These are phyloP conservation scores for Talpa occidentalis DNA, from an alignment of 2,113 vertebrate species.

Conservation along the genomic window DNA sequence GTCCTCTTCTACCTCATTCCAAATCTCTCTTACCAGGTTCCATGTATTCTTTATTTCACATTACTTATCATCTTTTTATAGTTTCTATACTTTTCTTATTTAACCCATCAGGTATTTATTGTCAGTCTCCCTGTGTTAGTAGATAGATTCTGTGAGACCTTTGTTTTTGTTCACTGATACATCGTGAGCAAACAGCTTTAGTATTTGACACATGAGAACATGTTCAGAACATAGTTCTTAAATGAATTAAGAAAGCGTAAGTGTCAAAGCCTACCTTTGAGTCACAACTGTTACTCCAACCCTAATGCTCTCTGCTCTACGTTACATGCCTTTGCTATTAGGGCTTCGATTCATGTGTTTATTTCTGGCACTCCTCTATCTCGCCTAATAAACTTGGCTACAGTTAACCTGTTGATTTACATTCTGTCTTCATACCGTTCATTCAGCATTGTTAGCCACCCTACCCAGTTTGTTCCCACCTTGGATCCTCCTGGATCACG, in stretches of 20 bases:
- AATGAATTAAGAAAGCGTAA: not conserved
- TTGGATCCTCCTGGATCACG: not conserved
- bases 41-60: not conserved
- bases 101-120: not conserved
- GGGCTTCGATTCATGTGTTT: not conserved
- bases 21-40: not conserved
- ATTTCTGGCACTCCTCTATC: not conserved
- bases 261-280: not conserved
- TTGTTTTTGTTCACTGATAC: not conserved
- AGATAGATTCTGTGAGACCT: not conserved
- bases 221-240: not conserved
- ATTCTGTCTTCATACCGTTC: not conserved
- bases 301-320: not conserved
- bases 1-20: not conserved
- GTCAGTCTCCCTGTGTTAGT: not conserved
- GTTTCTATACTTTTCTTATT: not conserved
- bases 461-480: not conserved
- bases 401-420: not conserved
- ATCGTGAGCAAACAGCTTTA: not conserved
- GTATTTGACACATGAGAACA: not conserved
- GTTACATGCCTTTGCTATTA: not conserved
- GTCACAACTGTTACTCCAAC: not conserved
- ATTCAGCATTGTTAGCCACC: not conserved
- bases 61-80: not conserved
- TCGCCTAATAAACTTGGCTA: not conserved